phyloP scores from a whole-genome alignment of 2,797 vertebrate species.

The Tapera naevia region DNA sequence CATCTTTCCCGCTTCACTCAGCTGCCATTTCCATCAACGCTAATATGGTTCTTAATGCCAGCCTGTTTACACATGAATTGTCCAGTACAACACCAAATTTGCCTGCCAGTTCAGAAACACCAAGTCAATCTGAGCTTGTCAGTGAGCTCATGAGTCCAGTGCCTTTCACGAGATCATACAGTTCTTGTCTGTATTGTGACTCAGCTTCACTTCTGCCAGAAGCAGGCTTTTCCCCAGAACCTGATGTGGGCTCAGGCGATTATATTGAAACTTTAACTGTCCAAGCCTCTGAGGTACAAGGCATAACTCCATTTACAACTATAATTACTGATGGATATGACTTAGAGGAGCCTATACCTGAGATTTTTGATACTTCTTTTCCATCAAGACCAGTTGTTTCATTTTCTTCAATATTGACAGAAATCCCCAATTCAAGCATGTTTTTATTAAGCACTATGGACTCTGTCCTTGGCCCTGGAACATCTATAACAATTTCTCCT shows the following conservation, averaged over 20 bases:
- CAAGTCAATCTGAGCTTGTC: neutral
- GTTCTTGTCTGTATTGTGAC: slow-evolving; percentile 78
- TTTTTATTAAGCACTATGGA: slow-evolving; percentile 38
- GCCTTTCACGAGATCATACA: slow-evolving; percentile 72
- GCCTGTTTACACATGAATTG: slow-evolving; percentile 44
- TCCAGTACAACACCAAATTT: neutral
- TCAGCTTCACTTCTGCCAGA: slow-evolving; percentile 73
- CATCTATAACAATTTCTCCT: slow-evolving; percentile 3
- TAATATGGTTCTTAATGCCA: slow-evolving; percentile 9
- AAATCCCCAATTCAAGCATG: neutral
- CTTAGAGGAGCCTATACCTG: slow-evolving; percentile 78
- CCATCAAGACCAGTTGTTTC: slow-evolving; percentile 81
- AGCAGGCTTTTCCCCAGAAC: slow-evolving; percentile 77
- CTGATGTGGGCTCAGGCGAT: slow-evolving; percentile 86
- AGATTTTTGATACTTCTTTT: slow-evolving; percentile 83
- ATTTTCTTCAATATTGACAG: slow-evolving; percentile 77
- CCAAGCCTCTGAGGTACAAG: slow-evolving; percentile 78
- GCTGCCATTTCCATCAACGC: neutral
- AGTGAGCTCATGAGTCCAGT: slow-evolving; percentile 53
- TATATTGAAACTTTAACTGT: slow-evolving; percentile 85
- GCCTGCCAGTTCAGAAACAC: neutral
- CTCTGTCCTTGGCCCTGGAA: neutral
- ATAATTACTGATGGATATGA: slow-evolving; percentile 77
- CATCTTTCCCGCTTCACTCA: neutral
- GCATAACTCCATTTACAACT: slow-evolving; percentile 73